A percentile compares a stretch with the other conserved stretches of the same genome.
phyloP scores from a whole-genome alignment of 2,113 vertebrate genomes.

The Prolemur simus region DNA sequence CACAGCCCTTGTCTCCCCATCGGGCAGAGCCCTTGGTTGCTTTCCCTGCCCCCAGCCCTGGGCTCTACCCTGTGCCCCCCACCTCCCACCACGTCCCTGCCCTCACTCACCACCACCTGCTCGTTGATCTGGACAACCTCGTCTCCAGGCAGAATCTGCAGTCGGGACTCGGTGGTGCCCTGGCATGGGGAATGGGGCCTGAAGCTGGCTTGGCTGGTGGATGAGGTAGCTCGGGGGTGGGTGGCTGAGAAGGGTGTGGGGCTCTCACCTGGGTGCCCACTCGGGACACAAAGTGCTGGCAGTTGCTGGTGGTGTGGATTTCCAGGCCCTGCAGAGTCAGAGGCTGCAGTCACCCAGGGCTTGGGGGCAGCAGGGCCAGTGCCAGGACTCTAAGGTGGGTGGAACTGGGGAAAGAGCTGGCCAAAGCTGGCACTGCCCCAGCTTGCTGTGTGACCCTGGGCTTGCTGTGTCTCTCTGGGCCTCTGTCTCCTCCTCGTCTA shows the following conservation, averaged over 20 bases:
- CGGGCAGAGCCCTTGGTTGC: not conserved
- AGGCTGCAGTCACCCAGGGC: not conserved
- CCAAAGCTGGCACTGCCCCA: not conserved
- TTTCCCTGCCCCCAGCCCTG: not conserved
- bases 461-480: not conserved
- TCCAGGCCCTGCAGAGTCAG: constrained; percentile 86
- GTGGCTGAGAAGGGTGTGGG: not conserved
- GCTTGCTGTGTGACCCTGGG: not conserved
- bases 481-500: not conserved
- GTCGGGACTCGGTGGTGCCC: constrained; percentile 59
- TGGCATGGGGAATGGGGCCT: constrained; percentile 63
- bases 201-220: not conserved
- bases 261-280: constrained; percentile 85
- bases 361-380: not conserved
- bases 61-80: not conserved
- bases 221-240: not conserved
- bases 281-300: constrained; percentile 90
- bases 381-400: not conserved
- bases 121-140: constrained; percentile 95
- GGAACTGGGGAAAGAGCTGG: not conserved
- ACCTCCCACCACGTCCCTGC: not conserved
- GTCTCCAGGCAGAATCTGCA: constrained; percentile 90
- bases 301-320: constrained; percentile 90
- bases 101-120: constrained; percentile 94
- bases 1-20: not conserved